These are phyloP conservation scores for Bombus picipes DNA, from an alignment of 1,140 invertebrate species.

Conservation along the genomic window DNA sequence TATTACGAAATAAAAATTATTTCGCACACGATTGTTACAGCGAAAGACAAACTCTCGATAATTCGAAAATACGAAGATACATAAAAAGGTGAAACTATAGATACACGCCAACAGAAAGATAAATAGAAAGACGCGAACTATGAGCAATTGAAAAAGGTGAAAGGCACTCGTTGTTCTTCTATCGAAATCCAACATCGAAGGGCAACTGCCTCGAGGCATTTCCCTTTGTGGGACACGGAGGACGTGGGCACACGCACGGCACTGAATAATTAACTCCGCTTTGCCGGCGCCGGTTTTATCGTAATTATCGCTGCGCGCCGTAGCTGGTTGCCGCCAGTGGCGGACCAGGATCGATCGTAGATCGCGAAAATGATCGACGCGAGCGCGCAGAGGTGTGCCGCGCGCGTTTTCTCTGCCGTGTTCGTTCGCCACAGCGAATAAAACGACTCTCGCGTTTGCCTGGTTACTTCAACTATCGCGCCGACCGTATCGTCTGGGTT, in stretches of 20 bases:
- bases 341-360: slow-evolving; percentile 57
- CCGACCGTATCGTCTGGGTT: neutral
- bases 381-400: neutral
- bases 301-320: slow-evolving; percentile 60
- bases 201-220: slow-evolving; percentile 46
- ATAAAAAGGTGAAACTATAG: neutral
- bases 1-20: too few species aligned
- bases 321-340: slow-evolving; percentile 24
- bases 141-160: neutral
- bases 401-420: neutral
- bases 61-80: neutral
- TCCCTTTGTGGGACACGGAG: slow-evolving; percentile 54
- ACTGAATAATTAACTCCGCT: slow-evolving; percentile 65
- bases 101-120: neutral
- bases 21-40: too few species aligned
- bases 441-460: neutral
- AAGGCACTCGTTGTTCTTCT: neutral
- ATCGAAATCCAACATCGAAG: slow-evolving; percentile 57
- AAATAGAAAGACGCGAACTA: neutral
- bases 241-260: slow-evolving; percentile 53
- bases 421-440: neutral
- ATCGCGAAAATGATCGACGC: slow-evolving; percentile 63
- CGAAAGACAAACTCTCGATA: too few species aligned
- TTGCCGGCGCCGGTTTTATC: slow-evolving; percentile 61
- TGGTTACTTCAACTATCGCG: neutral